Conservation (phyloP, 2,888 invertebrate genomes). For the Petrolisthes cinctipes region DNA sequence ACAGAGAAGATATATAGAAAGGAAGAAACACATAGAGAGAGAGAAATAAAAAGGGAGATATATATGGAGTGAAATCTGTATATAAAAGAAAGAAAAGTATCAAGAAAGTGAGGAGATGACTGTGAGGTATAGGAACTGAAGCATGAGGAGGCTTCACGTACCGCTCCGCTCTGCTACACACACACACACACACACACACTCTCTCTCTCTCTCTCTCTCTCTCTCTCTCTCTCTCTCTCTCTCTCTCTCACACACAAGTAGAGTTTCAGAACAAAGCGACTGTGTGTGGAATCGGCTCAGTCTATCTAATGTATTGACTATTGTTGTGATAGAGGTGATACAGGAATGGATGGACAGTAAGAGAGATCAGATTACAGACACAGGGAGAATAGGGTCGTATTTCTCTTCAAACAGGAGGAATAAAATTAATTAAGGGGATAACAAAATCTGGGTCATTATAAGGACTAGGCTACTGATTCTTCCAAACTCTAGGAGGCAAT, state of each 20-base stretch:
- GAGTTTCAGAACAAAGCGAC: no score
- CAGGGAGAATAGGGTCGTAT: no score
- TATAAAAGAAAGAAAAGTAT: not conserved
- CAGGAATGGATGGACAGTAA: no score
- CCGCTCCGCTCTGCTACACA: not conserved
- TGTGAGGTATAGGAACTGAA: not conserved
- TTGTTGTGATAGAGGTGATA: no score
- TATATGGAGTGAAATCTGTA: not conserved
- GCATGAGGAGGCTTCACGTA: not conserved
- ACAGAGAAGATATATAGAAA: not conserved
- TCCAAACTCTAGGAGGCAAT: no score
- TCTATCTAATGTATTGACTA: no score
- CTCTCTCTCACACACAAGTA: not conserved
- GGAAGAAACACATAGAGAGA: not conserved
- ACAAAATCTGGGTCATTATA: no score
- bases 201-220: not conserved
- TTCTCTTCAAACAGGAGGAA: no score
- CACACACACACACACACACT: constrained; percentile 1
- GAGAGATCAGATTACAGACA: no score
- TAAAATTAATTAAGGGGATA: no score
- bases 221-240: not conserved
- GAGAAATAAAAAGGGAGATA: not conserved
- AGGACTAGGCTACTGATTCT: no score
- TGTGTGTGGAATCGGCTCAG: no score
- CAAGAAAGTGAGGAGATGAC: not conserved